phyloP scores from a whole-genome alignment of 1,140 invertebrate species.

The Drosophila yakuba region DNA sequence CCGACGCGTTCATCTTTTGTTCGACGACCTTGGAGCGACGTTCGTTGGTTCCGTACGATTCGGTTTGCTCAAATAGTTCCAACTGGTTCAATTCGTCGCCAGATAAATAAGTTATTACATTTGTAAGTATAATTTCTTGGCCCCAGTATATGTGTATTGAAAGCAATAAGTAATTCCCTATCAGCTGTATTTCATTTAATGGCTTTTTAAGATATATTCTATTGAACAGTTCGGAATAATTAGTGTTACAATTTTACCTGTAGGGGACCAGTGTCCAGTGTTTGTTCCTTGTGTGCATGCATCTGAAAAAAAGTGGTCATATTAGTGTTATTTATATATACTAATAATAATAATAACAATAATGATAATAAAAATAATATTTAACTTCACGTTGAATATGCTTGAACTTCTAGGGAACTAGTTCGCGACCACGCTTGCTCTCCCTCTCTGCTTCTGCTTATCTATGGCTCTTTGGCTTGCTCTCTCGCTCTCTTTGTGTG shows the following conservation, averaged over 20 bases:
- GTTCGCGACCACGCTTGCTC: constrained; percentile 1
- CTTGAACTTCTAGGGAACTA: background rate
- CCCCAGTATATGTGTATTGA: background rate
- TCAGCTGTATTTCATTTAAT: no score
- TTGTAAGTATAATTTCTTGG: no score
- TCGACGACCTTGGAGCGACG: background rate
- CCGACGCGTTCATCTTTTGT: background rate
- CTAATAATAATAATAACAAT: background rate
- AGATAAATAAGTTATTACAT: background rate
- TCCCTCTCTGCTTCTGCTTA: constrained; percentile 6
- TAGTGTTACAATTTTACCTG: no score
- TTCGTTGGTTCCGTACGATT: constrained; percentile 3
- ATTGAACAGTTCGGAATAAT: no score
- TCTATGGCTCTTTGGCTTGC: constrained; percentile 3
- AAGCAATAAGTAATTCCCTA: background rate
- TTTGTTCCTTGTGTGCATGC: no score
- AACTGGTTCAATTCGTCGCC: background rate
- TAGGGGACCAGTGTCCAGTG: no score
- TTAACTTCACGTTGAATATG: background rate
- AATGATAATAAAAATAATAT: background rate
- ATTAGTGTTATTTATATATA: background rate
- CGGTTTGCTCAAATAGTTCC: constrained; percentile 5
- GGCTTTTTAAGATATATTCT: no score
- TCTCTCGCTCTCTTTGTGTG: background rate
- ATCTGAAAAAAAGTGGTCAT: no score